These are phyloP conservation scores for Chamaetylas fuelleborni DNA, from an alignment of 2,113 vertebrate genomes.

Conservation along the genomic window DNA sequence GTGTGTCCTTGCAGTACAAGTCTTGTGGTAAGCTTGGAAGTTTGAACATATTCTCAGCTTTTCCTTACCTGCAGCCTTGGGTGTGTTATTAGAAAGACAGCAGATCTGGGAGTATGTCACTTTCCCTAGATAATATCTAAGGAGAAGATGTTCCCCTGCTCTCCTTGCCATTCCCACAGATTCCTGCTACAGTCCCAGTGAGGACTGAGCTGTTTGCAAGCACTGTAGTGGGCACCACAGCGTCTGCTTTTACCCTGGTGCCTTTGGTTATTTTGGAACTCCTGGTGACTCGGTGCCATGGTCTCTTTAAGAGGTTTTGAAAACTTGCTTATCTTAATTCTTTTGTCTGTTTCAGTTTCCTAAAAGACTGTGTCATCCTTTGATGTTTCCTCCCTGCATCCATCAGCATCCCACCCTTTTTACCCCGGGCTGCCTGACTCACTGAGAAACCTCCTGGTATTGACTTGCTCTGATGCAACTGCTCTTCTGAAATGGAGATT, in stretches of 20 bases:
- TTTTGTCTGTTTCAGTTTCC: conserved; percentile 32
- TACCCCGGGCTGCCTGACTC: conserved; percentile 27
- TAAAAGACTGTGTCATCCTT: conserved; percentile 31
- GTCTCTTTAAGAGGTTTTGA: background rate
- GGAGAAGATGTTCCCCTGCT: background rate
- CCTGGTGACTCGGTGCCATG: background rate
- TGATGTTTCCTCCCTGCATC: conserved; percentile 33
- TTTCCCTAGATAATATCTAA: background rate
- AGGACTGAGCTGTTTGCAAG: background rate
- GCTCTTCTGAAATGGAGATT: conserved; percentile 41
- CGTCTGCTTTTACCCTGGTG: background rate
- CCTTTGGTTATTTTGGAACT: background rate
- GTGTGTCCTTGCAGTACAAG: background rate
- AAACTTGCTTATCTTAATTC: conserved; percentile 14
- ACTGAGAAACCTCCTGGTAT: conserved; percentile 21
- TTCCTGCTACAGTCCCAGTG: background rate
- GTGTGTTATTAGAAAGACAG: background rate
- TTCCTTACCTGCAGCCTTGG: background rate
- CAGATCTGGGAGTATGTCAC: background rate
- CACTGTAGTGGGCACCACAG: background rate
- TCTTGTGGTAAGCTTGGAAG: background rate
- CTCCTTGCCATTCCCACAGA: background rate
- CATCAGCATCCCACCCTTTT: conserved; percentile 42
- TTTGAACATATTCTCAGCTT: background rate
- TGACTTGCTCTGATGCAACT: conserved; percentile 44